A percentile compares a stretch with the other conserved stretches of the same genome.
phyloP scores from a whole-genome alignment of 92 coral and sea anemone genomes.

The Umimayanthus kanabou region DNA sequence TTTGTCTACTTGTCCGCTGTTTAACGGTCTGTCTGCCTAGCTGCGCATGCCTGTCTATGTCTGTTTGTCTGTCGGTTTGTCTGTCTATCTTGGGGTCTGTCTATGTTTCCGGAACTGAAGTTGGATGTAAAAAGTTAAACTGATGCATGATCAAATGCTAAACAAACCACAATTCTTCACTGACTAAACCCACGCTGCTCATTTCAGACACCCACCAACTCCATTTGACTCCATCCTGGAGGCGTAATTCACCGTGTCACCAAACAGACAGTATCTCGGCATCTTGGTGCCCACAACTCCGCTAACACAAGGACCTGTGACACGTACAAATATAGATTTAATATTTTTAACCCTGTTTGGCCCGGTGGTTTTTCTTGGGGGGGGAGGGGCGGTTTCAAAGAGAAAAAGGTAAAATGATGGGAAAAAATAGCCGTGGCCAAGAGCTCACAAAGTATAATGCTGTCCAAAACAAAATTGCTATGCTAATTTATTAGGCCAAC shows the following conservation, averaged over 20 bases:
- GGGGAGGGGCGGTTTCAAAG: no score
- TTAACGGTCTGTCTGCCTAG: neutral
- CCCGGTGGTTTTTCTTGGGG: no score
- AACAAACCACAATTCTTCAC: neutral
- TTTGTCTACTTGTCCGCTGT: neutral
- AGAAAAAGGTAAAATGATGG: no score
- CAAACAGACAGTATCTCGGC: slow-evolving; percentile 39
- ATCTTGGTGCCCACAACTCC: slow-evolving; percentile 41
- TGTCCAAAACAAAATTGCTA: no score
- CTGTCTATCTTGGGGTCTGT: neutral
- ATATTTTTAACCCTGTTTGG: no score
- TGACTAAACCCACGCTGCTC: no score
- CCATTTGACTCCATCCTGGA: slow-evolving; percentile 38
- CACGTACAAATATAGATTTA: neutral
- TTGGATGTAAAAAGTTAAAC: neutral
- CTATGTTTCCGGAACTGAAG: neutral
- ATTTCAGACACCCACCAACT: slow-evolving; percentile 8
- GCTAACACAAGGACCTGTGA: slow-evolving; percentile 37
- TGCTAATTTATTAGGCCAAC: no score
- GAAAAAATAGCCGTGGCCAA: no score
- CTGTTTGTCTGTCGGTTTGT: neutral
- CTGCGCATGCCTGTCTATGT: neutral
- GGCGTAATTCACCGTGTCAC: slow-evolving; percentile 40
- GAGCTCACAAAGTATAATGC: no score
- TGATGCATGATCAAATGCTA: neutral